phyloP scores from a whole-genome alignment of 1,140 invertebrate genomes.

The Eumaeus atala region DNA sequence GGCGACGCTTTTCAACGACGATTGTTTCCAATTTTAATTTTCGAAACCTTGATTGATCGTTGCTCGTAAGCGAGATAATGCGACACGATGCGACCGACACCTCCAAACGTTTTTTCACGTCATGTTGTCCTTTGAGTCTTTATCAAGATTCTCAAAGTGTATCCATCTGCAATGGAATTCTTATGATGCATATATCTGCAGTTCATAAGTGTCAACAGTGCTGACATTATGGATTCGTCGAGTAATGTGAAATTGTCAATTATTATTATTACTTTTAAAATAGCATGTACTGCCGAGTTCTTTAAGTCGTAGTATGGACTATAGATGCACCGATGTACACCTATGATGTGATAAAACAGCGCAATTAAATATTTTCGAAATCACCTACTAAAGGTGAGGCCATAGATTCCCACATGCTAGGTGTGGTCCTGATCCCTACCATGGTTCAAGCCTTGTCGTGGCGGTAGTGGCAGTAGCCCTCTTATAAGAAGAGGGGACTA shows the following conservation, averaged over 20 bases:
- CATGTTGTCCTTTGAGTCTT: conserved; percentile 15
- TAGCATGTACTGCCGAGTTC: no score
- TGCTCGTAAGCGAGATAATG: conserved; percentile 43
- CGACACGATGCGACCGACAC: conserved; percentile 45
- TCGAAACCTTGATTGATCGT: conserved; percentile 51
- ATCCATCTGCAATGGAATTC: conserved; percentile 23
- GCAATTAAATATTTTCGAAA: no score
- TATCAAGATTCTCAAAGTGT: conserved; percentile 47
- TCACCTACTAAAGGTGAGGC: no score
- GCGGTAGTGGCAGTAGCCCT: no score
- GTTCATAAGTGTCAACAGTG: background rate
- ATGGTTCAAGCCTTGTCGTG: no score
- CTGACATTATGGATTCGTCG: background rate
- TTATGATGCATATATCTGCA: conserved; percentile 9
- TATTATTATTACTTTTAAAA: no score
- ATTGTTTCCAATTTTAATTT: conserved; percentile 60
- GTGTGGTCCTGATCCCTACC: no score
- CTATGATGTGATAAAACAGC: no score
- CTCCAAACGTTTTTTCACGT: conserved; percentile 23
- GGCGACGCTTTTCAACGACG: conserved; percentile 21
- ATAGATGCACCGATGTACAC: no score
- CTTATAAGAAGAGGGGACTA: no score
- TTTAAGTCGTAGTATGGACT: no score
- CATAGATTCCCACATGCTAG: no score
- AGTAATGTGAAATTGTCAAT: background rate